A percentile compares a stretch with the other conserved stretches of the same genome.
Evolutionary conservation across 2,113 vertebrate genomes (phyloP).

Genomic region (Menura novaehollandiae): DNA sequence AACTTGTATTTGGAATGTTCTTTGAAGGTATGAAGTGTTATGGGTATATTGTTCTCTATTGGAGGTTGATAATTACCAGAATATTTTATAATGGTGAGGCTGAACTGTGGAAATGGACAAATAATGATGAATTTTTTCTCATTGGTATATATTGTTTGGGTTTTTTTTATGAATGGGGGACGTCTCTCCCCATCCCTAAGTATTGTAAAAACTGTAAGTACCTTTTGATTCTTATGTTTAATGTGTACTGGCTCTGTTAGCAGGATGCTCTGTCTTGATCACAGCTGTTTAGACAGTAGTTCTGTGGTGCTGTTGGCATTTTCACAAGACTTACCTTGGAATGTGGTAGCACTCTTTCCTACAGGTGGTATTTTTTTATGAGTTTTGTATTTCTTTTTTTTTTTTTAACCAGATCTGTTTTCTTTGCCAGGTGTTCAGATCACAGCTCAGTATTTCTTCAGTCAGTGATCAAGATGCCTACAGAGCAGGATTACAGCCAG

Average conservation of each 20-base stretch:
- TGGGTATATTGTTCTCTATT: not conserved
- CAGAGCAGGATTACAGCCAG: slow-evolving; percentile 80
- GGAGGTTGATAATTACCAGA: not conserved
- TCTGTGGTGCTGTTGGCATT: not conserved
- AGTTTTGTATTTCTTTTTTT: not conserved
- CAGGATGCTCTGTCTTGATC: not conserved
- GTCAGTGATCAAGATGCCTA: slow-evolving; percentile 79
- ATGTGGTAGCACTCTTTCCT: not conserved
- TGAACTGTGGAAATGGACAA: not conserved
- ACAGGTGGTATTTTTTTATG: not conserved
- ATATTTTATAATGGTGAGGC: not conserved
- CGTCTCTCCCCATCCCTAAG: not conserved
- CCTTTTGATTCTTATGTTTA: not conserved
- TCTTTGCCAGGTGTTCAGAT: slow-evolving; percentile 65
- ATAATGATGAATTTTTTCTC: not conserved
- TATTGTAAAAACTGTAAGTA: not conserved
- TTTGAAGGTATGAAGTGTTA: not conserved
- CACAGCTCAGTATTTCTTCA: slow-evolving; percentile 67
- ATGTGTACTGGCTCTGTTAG: not conserved
- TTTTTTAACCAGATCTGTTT: not conserved
- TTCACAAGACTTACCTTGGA: not conserved
- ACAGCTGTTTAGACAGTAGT: not conserved
- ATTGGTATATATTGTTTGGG: not conserved
- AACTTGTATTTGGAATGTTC: not conserved
- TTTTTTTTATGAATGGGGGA: not conserved